A percentile compares a stretch with the other conserved stretches of the same genome.
phyloP scores from a whole-genome alignment of 1,140 invertebrate species.

The Conopomorpha cramerella region DNA sequence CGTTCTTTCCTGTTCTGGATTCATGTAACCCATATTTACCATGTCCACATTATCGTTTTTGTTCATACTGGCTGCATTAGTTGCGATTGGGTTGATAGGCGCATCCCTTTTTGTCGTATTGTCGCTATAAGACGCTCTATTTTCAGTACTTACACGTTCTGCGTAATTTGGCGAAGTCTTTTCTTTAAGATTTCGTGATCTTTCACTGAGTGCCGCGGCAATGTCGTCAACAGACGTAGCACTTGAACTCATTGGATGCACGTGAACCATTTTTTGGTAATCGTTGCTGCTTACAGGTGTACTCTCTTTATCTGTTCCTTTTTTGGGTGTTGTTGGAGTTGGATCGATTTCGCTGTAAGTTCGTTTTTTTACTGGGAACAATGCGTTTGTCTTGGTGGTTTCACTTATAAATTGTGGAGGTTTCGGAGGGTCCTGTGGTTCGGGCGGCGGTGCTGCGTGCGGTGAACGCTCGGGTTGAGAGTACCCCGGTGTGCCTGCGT shows the following conservation, averaged over 20 bases:
- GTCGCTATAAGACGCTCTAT: constrained; percentile 14
- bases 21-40: constrained; percentile 54
- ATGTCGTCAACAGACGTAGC: constrained; percentile 36
- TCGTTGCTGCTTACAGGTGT: constrained; percentile 17
- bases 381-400: constrained; percentile 29
- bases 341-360: constrained; percentile 60
- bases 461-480: constrained; percentile 46
- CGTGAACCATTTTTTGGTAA: constrained; percentile 16
- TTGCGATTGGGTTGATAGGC: constrained; percentile 18
- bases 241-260: constrained; percentile 14
- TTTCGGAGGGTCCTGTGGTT: constrained; percentile 7
- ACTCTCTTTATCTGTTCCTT: constrained; percentile 18
- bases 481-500: constrained; percentile 32
- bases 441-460: constrained; percentile 18
- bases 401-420: constrained; percentile 15
- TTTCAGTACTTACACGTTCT: constrained; percentile 14
- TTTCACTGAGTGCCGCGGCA: constrained; percentile 35
- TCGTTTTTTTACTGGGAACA: constrained; percentile 62
- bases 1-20: constrained; percentile 23
- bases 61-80: no score
- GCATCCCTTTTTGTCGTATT: constrained; percentile 15
- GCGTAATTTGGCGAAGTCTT: constrained; percentile 18
- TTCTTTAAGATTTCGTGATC: constrained; percentile 35
- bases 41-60: constrained; percentile 49
- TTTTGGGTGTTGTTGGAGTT: constrained; percentile 10